Base-by-base conservation (phyloP, 2,113 vertebrate species). In the Amphiprion ocellaris region DNA sequence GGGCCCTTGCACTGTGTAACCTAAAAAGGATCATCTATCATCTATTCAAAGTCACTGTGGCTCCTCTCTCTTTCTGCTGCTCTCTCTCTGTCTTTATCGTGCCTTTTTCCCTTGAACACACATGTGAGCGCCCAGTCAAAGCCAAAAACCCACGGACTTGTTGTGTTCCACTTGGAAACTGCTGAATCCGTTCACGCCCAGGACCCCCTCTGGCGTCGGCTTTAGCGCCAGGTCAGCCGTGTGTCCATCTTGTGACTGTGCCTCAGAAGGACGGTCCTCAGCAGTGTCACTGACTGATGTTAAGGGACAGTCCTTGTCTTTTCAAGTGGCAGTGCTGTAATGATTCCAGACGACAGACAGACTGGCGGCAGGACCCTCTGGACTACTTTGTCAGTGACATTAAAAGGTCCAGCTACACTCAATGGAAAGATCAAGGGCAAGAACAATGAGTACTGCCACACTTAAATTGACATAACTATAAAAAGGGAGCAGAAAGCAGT, bases 371-470 rank as follows among this genome's bases (percentile, higher is more conserved):
- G 79, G 81, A 86, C 91, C 87, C 88, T 79, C 85, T 74, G 80
- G 88, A 87, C 87, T 87, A 83, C 89, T 91, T 89, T 90, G 88
- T 90, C 73, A 87, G 87, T 87, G 82, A 91, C 90, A 87, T 93
- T 92, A 92, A 92, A 91, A 89, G 81, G 88, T 81, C 82, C 67
- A 59, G 77, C 83, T 90, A 70, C 83, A 90, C 87, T 90, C 82
- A 75, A 24, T 81, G 82, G 77, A 89, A 89, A 88, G 90, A 93
- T 90, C 88, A 94, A 91, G 92, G 88, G 79, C 92, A 85, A 69
- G 88, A 84, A 83, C 89, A 88, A 91, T 88, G 82, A 89, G 71
- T 69, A 80, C 87, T 79, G 83, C 87, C 87, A 82, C 89, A 85
- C 81, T 89, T 84, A 87, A 82, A 90, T 44, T 87, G 89, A 87